Evolutionary conservation across 2,113 vertebrate species (phyloP).

Genomic region (Vombatus ursinus): DNA sequence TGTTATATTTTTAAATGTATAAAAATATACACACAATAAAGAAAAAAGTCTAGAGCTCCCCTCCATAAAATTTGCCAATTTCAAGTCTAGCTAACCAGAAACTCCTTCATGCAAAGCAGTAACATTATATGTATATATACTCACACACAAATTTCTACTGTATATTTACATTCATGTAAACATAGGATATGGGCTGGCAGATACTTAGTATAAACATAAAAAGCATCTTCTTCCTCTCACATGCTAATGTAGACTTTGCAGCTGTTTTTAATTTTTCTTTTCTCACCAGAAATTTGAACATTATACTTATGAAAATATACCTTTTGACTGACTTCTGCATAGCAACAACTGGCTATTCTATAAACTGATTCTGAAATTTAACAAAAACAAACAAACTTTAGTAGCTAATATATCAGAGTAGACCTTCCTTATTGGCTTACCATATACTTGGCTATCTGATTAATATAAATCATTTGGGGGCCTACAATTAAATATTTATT

Average conservation of each 20-base stretch:
- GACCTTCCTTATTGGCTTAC: neutral
- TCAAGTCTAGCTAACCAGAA: conserved; percentile 25
- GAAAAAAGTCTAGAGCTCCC: conserved; percentile 15
- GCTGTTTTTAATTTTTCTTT: neutral
- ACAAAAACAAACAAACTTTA: neutral
- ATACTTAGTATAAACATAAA: conserved; percentile 39
- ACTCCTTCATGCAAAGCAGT: conserved; percentile 27
- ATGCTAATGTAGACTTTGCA: conserved; percentile 33
- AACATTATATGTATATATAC: neutral
- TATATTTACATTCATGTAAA: conserved; percentile 16
- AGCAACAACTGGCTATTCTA: conserved; percentile 1
- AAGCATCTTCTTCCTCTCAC: neutral
- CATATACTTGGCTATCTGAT: conserved; percentile 33
- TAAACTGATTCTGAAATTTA: neutral
- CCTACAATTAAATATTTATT: neutral
- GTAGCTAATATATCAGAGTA: neutral
- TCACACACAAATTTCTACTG: conserved; percentile 2
- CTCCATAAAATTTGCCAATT: conserved; percentile 35
- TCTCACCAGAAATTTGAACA: conserved; percentile 53
- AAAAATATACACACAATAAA: conserved; percentile 15
- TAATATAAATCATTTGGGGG: conserved; percentile 6
- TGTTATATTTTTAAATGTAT: conserved; percentile 26
- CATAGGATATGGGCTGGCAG: conserved; percentile 42
- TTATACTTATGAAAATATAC: neutral
- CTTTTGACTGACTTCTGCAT: conserved; percentile 26